Base-by-base conservation (phyloP, 2,113 vertebrate genomes). In the Amia ocellicauda region DNA sequence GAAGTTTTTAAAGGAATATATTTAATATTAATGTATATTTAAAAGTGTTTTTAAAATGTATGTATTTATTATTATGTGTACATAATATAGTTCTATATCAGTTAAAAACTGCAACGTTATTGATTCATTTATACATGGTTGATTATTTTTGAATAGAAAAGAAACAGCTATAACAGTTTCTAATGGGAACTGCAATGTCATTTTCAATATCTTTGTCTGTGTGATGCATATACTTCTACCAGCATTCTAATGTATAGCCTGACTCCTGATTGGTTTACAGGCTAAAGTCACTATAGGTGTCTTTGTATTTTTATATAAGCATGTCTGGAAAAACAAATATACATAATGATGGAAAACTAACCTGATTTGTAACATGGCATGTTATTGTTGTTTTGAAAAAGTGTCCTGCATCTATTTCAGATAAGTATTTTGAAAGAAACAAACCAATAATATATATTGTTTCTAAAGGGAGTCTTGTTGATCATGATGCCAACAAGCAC, bases 371-470 rank as follows among this genome's bases (percentile, higher is more conserved):
- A n/a, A n/a, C n/a, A n/a, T n/a, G n/a, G n/a, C n/a, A n/a, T n/a
- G n/a, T n/a, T n/a, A n/a, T n/a, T n/a, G n/a, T n/a, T n/a, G n/a
- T 60, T 58, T 61, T 66, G 31, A 42, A 55, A 71, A 50, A 67
- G 62, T 59, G 28, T 27, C 40, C 20, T 31, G 62, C 68, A 60
- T 70, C 31, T 62, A 43, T 54, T 59, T 55, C 62, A 52, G 50
- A 36, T 40, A 52, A 56, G 64, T 67, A 58, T 63, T 69, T 67
- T 64, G 40, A 23, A 67, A 27, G 47, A 64, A 63, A 62, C 22
- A 51, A 64, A 72, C 72, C 69, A 62, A 75, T 72, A 75, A 61
- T 57, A 64, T n/a, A 67, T 69, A 53, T 69, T 60, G 60, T n/a
- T 62, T 41, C 51, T 9, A 51, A 60, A 69, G 60, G 40, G 10